Conservation (phyloP, 2,888 invertebrate genomes). For the Campopleginae sp. region DNA sequence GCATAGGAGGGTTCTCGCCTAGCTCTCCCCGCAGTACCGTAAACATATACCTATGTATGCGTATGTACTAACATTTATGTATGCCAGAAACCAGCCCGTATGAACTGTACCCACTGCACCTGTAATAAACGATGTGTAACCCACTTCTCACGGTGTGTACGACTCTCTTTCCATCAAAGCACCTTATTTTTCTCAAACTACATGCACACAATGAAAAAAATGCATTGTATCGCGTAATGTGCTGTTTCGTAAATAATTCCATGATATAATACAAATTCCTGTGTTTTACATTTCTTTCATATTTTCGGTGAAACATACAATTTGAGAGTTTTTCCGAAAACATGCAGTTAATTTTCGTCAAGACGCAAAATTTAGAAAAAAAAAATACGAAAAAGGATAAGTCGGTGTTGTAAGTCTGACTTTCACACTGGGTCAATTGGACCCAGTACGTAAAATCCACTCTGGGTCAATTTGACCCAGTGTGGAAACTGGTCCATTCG, state of each 20-base stretch:
- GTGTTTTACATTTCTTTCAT: not conserved
- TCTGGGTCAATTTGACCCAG: too few relatives aligned
- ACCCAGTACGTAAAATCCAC: too few relatives aligned
- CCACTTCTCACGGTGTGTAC: constrained; percentile 74
- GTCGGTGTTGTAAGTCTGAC: not conserved
- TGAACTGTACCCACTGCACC: constrained; percentile 50
- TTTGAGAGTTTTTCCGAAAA: not conserved
- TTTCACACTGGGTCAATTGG: too few relatives aligned
- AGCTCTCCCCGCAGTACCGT: constrained; percentile 54
- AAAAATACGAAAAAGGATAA: not conserved
- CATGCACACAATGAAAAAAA: constrained; percentile 29
- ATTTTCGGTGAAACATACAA: not conserved
- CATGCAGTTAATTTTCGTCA: not conserved
- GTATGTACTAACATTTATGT: constrained; percentile 40
- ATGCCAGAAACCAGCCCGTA: constrained; percentile 25
- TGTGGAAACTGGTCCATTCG: too few relatives aligned
- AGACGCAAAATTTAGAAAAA: not conserved
- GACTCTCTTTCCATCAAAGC: constrained; percentile 65
- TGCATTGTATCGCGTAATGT: constrained; percentile 58
- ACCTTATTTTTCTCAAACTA: constrained; percentile 62
- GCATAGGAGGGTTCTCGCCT: constrained; percentile 58
- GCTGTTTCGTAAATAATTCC: constrained; percentile 34
- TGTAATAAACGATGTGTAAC: constrained; percentile 73
- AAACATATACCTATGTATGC: constrained; percentile 18
- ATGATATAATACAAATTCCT: constrained; percentile 46